Evolutionary conservation across 2,113 vertebrate genomes (phyloP).

Genomic region (Centrocercus urophasianus): DNA sequence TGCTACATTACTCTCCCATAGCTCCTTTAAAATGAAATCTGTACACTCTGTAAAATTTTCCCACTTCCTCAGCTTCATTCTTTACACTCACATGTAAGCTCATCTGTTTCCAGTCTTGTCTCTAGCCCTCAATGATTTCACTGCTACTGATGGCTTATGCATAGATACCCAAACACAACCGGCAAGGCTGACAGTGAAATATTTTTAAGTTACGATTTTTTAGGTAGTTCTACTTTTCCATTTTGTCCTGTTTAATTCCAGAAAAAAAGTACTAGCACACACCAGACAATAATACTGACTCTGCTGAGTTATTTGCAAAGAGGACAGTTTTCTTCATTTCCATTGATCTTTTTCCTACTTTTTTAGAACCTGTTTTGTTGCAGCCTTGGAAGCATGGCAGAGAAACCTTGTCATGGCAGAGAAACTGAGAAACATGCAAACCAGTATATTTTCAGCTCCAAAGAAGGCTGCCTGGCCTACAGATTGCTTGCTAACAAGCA

Average conservation of each 20-base stretch:
- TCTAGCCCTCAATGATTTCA: background rate
- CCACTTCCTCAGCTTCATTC: background rate
- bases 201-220: background rate
- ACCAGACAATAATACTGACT: background rate
- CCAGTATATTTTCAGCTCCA: background rate
- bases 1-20: background rate
- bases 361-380: background rate
- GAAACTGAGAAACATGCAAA: background rate
- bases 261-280: background rate
- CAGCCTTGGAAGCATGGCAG: background rate
- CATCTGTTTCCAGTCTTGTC: background rate
- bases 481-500: background rate
- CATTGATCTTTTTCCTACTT: background rate
- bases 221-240: background rate
- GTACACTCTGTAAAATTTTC: background rate
- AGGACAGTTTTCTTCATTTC: background rate
- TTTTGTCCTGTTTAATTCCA: background rate
- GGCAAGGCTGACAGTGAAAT: background rate
- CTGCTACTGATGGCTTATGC: background rate
- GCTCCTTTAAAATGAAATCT: background rate
- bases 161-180: background rate
- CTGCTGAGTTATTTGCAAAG: background rate
- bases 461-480: background rate
- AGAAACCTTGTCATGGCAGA: background rate
- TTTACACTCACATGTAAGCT: background rate